These are phyloP conservation scores for Protonibea diacanthus DNA, from an alignment of 2,797 vertebrate genomes.

Conservation along the genomic window DNA sequence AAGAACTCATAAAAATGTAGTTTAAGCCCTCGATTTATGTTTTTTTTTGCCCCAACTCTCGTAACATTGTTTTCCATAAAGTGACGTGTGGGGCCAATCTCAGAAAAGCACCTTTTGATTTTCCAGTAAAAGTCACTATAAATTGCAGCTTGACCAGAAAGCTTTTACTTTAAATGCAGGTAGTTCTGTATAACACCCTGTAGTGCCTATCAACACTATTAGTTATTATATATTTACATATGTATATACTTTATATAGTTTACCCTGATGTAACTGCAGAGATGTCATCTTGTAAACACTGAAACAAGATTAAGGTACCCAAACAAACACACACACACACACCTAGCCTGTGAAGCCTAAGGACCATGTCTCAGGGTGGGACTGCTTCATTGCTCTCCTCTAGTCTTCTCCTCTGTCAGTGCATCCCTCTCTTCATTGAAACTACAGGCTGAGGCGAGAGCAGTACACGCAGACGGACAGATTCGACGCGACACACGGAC, in stretches of 20 bases:
- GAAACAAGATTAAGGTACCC: conserved; percentile 54
- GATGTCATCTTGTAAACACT: conserved; percentile 70
- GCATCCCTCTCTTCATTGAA: conserved; percentile 77
- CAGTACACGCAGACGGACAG: conserved; percentile 32
- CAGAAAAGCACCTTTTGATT: conserved; percentile 37
- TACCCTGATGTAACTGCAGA: conserved; percentile 81
- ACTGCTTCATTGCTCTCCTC: conserved; percentile 47
- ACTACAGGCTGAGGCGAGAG: conserved; percentile 61
- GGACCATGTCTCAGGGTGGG: conserved; percentile 74
- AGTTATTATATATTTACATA: conserved; percentile 74
- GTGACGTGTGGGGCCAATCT: conserved; percentile 36
- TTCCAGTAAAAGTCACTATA: conserved; percentile 20
- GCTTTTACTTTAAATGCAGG: conserved; percentile 39
- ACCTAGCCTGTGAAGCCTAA: conserved; percentile 67
- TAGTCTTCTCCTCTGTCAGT: conserved; percentile 18
- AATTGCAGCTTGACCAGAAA: conserved; percentile 65
- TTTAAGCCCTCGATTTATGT: conserved; percentile 13
- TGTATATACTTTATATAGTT: conserved; percentile 78
- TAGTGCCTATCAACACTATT: conserved; percentile 46
- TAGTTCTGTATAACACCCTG: conserved; percentile 60
- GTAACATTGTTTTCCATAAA: conserved; percentile 44
- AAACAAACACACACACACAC: conserved; percentile 52
- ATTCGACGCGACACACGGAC: conserved; percentile 38
- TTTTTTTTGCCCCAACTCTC: background rate
- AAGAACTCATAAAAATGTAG: background rate